A percentile compares a stretch with the other conserved stretches of the same genome.
phyloP scores from a whole-genome alignment of 2,797 vertebrate species.

The Okamejei kenojei region DNA sequence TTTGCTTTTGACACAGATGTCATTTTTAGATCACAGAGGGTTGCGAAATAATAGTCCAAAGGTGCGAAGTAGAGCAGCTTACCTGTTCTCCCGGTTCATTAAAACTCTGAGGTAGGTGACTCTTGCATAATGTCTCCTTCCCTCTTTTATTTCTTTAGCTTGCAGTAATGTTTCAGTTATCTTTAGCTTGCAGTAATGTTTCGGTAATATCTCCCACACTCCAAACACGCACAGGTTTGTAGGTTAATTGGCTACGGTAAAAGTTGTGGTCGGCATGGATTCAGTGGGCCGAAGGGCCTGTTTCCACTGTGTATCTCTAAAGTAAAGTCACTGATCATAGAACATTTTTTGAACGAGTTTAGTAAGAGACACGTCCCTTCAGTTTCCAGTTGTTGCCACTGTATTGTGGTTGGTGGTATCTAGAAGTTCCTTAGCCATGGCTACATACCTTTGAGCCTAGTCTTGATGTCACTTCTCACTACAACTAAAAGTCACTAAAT shows the following conservation, averaged over 20 bases:
- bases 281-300: no score
- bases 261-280: no score
- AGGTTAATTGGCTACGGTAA: no score
- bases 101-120: slow-evolving; percentile 86
- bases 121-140: not conserved
- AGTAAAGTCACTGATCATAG: not conserved
- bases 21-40: slow-evolving; percentile 91
- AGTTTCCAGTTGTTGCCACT: not conserved
- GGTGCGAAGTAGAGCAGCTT: slow-evolving; percentile 78
- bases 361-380: no score
- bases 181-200: not conserved
- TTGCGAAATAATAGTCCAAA: slow-evolving; percentile 68
- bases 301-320: no score
- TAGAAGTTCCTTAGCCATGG: not conserved
- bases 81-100: slow-evolving; percentile 94
- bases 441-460: not conserved
- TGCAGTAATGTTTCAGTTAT: not conserved
- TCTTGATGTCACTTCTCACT: no score
- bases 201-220: no score
- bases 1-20: slow-evolving; percentile 68
- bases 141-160: not conserved
- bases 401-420: not conserved
- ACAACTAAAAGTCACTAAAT: not conserved
- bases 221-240: no score
- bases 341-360: slow-evolving; percentile 36